A percentile compares a stretch with the other conserved stretches of the same genome.
These are phyloP conservation scores for Melinaea marsaeus DNA, from an alignment of 2,888 invertebrate genomes.

Conservation along the genomic window DNA sequence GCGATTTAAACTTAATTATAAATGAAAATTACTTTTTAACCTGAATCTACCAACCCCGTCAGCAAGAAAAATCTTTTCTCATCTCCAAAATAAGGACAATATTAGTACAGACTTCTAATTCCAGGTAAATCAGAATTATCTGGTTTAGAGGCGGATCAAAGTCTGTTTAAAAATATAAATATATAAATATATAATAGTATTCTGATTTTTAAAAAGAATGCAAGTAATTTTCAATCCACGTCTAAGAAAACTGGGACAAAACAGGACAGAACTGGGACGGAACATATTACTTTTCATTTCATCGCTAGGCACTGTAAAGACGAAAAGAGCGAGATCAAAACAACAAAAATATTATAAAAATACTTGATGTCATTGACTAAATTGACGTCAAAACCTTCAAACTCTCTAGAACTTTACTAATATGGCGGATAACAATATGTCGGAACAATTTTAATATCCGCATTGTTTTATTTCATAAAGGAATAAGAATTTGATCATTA, in stretches of 20 bases:
- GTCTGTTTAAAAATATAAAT: too few species aligned
- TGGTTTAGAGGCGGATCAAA: too few species aligned
- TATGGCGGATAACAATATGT: constrained; percentile 55
- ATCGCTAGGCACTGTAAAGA: background rate
- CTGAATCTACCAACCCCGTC: too few species aligned
- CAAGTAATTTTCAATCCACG: too few species aligned
- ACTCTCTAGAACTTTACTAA: constrained; percentile 57
- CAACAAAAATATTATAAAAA: constrained; percentile 34
- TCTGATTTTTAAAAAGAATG: too few species aligned
- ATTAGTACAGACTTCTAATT: too few species aligned
- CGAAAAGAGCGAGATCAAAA: constrained; percentile 1
- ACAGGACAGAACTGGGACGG: background rate
- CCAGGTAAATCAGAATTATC: too few species aligned
- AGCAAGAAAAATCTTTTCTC: too few species aligned
- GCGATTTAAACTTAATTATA: too few species aligned
- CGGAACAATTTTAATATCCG: constrained; percentile 68
- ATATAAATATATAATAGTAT: too few species aligned
- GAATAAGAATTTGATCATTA: constrained; percentile 25
- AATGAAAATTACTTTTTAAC: too few species aligned
- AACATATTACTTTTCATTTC: background rate
- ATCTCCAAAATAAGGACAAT: too few species aligned
- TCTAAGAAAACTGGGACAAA: background rate
- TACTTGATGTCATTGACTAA: constrained; percentile 54
- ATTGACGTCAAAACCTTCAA: constrained; percentile 55
- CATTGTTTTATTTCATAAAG: constrained; percentile 43